Evolutionary conservation across 1,140 invertebrate species (phyloP), one percentile per base, ranked within the genome.

Genomic region (Wasmannia auropunctata): DNA sequence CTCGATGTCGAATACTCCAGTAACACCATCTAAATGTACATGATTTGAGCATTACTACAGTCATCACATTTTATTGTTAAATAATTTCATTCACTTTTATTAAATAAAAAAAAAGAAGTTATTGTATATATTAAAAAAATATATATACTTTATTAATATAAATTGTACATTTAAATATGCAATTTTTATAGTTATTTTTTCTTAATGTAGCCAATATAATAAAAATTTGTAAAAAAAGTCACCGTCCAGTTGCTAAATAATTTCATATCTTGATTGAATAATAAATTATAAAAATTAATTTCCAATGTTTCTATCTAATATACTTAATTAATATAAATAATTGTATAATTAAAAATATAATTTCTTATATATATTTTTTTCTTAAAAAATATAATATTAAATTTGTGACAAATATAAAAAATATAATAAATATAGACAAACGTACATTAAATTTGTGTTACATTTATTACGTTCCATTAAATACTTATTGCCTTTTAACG

Each of bases 1-100:
- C 93, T 98, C 97, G 49, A 99, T 96, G 91, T 99, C 98, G 94
- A 97, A 98, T 1, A 98, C 98, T 28, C 98, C 98, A 87, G 92
- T 96, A 79, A 96, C 91, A 1, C 98, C 98, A 92, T 97, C 98
- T 98, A 89, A 31, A 88, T 4, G 37, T 6, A 62, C 8, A 86
- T 86, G 86, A 87, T 60, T 86, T 43, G 46, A 74, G 16, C 70
- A 79, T 60, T 49, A 40, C 49, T 83, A 67, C 43, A 54, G 31
- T 70, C 40, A 54, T 60, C 5, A 46, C 3, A 51, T 86, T 54
- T 40, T 85, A 89, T 72, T 25, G 1, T 1, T 31, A 22, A 22
- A 6, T n/a, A 31, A 37, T 56, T 54, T 74, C 60, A 58, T 40
- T 56, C 5, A 22, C 14, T 31, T 16, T 40, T 37, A 77, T 69